Conservation (phyloP, 2,797 vertebrate species). For the Triplophysa yarkandensis region DNA sequence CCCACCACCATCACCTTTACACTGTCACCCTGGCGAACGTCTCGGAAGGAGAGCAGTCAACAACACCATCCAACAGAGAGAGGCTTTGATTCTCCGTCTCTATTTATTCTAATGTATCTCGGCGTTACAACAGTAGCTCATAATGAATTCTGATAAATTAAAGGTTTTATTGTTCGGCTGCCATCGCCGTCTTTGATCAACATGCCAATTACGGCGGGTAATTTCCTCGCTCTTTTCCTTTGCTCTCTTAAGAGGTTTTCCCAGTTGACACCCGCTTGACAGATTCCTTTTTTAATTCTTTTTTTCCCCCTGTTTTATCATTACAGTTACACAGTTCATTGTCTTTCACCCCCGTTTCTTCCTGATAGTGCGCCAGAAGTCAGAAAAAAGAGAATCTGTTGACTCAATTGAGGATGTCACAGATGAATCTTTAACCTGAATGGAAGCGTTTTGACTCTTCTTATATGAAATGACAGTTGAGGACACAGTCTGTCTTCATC, state of each 20-base stretch:
- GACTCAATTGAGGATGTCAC: slow-evolving; percentile 97
- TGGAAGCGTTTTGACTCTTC: slow-evolving; percentile 93
- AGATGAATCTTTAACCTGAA: slow-evolving; percentile 95
- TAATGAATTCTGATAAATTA: slow-evolving; percentile 81
- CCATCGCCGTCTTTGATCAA: slow-evolving; percentile 86
- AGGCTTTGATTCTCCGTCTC: slow-evolving; percentile 73
- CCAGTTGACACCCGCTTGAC: slow-evolving; percentile 91
- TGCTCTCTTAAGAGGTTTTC: slow-evolving; percentile 79
- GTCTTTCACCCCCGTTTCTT: slow-evolving; percentile 78
- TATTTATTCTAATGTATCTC: slow-evolving; percentile 74
- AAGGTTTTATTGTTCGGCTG: slow-evolving; percentile 80
- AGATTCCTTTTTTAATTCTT: slow-evolving; percentile 75
- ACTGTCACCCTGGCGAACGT: slow-evolving; percentile 51
- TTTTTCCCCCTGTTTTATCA: slow-evolving; percentile 79
- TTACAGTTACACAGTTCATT: slow-evolving; percentile 83
- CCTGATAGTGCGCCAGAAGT: slow-evolving; percentile 66
- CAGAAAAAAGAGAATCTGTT: slow-evolving; percentile 82
- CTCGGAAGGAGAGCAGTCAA: slow-evolving; percentile 64
- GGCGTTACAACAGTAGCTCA: slow-evolving; percentile 71
- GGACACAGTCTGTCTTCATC: slow-evolving; percentile 94
- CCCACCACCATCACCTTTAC: slow-evolving; percentile 38
- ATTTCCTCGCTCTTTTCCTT: slow-evolving; percentile 84
- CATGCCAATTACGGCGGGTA: slow-evolving; percentile 91
- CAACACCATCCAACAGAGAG: slow-evolving; percentile 67
- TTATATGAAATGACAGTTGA: slow-evolving; percentile 97